Evolutionary conservation across 2,797 vertebrate genomes (phyloP), one percentile per base, ranked within the genome.

Genomic region (Manis pentadactyla): DNA sequence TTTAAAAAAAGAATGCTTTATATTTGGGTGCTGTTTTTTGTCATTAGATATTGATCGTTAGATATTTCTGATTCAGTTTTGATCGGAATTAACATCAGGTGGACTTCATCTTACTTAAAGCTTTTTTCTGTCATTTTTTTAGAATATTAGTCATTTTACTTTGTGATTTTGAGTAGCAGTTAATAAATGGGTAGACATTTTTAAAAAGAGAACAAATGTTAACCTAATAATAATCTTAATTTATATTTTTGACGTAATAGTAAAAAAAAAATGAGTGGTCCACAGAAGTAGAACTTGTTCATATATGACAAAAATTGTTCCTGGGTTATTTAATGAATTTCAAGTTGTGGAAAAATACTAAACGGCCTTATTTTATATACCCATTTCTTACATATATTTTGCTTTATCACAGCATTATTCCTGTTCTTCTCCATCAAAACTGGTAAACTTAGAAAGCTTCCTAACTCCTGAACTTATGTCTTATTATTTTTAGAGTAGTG

Each of bases 361-460:
- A 19, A 34, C 34, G 2, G 69, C 14, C 19, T 93, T 71, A 15
- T 49, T 82, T 73, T 95, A 46, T 75, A 51, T 93, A 59, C 53
- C 0, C n/a, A 29, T 78, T 77, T 96, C 49, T 17, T 31, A 34
- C 55, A 59, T 90, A 37, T 74, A 55, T 74, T 95, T 96, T 87
- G 4, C 0, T 0, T 95, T 78, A 37, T 74, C 37, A 61, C 78
- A 84, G 18, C 11, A 31, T 61, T 84, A 59, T 69, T 74, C 8
- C 13, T 78, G 12, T 86, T 95, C 42, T 63, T 92, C 64, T 63
- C 55, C 15, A 55, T 34, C 37, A 69, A 13, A 89, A 29, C 71
- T 73, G 90, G 57, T 92, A 90, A 94, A 78, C 66, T 83, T 93
- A 74, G 37, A 55, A 81, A 89, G n/a, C 12, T 93, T 92, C 39